phyloP scores from a whole-genome alignment of 2,888 invertebrate species.

The Diachrysia chrysitis region DNA sequence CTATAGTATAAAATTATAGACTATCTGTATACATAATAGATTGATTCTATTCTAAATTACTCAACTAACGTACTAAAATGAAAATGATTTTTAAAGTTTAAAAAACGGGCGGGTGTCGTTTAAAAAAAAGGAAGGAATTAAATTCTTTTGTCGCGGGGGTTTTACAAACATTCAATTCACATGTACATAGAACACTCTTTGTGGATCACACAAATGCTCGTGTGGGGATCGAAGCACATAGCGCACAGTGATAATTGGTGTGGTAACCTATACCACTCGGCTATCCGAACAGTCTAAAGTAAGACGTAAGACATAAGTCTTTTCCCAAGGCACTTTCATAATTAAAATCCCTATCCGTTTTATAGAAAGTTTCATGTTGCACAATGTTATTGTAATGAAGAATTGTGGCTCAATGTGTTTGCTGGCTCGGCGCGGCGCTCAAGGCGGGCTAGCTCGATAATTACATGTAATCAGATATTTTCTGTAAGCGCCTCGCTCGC shows the following conservation, averaged over 20 bases:
- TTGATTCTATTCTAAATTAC: not conserved
- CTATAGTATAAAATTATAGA: not conserved
- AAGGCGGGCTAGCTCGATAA: slow-evolving; percentile 65
- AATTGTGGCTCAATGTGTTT: slow-evolving; percentile 34
- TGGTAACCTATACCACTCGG: too few species aligned
- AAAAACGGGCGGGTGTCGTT: too few species aligned
- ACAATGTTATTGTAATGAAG: slow-evolving; percentile 26
- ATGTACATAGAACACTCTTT: too few species aligned
- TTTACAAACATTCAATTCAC: too few species aligned
- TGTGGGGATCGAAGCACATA: too few species aligned
- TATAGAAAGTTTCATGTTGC: not conserved
- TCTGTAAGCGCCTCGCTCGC: slow-evolving; percentile 80
- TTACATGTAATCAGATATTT: slow-evolving; percentile 89
- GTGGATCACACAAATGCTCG: too few species aligned
- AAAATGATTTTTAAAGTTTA: too few species aligned
- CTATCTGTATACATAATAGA: not conserved
- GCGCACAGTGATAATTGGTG: too few species aligned
- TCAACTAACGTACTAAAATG: not conserved
- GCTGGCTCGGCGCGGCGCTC: slow-evolving; percentile 8
- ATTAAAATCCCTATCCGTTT: not conserved
- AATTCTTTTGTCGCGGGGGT: too few species aligned
- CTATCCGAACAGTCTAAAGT: too few species aligned
- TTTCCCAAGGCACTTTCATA: not conserved
- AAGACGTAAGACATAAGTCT: too few species aligned
- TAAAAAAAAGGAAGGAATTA: too few species aligned